Conservation (phyloP, 2,888 invertebrate species). For the Caenorhabditis macrosperma region DNA sequence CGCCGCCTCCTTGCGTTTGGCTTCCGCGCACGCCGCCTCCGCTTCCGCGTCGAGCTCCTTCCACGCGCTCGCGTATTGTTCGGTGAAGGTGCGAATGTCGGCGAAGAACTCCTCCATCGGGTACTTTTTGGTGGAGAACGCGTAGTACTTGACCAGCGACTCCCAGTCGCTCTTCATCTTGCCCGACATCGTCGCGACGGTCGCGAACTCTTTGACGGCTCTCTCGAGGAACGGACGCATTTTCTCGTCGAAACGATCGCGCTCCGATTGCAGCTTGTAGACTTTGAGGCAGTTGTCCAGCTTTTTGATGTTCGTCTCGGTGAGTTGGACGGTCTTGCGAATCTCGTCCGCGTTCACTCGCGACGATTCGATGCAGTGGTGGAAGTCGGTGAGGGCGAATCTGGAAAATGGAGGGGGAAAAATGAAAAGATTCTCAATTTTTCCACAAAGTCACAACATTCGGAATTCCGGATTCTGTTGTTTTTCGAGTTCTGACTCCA, state of each 20-base stretch:
- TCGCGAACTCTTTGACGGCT: slow-evolving; percentile 90
- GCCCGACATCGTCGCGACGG: slow-evolving; percentile 91
- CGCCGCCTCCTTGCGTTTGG: slow-evolving; percentile 45
- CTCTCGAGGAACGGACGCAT: slow-evolving; percentile 89
- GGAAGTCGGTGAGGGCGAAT: slow-evolving; percentile 84
- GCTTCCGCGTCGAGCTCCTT: slow-evolving; percentile 66
- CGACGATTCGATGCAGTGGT: slow-evolving; percentile 92
- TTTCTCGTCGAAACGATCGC: slow-evolving; percentile 90
- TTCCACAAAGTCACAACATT: too few species aligned
- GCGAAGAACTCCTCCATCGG: slow-evolving; percentile 95
- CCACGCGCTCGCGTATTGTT: slow-evolving; percentile 85
- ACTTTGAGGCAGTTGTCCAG: slow-evolving; percentile 92
- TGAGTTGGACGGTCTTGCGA: slow-evolving; percentile 80
- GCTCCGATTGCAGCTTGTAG: slow-evolving; percentile 86
- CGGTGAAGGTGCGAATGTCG: slow-evolving; percentile 95
- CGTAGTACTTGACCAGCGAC: slow-evolving; percentile 91
- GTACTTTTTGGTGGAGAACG: slow-evolving; percentile 94
- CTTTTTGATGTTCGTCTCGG: slow-evolving; percentile 66
- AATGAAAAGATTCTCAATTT: too few species aligned
- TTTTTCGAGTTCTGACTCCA: too few species aligned
- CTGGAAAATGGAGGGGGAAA: slow-evolving; percentile 83
- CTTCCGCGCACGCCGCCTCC: slow-evolving; percentile 60
- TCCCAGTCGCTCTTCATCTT: slow-evolving; percentile 92
- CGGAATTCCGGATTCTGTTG: too few species aligned
- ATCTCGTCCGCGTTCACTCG: slow-evolving; percentile 82